These are phyloP conservation scores for Martes martes DNA, from an alignment of 2,113 vertebrate genomes.

Conservation along the genomic window DNA sequence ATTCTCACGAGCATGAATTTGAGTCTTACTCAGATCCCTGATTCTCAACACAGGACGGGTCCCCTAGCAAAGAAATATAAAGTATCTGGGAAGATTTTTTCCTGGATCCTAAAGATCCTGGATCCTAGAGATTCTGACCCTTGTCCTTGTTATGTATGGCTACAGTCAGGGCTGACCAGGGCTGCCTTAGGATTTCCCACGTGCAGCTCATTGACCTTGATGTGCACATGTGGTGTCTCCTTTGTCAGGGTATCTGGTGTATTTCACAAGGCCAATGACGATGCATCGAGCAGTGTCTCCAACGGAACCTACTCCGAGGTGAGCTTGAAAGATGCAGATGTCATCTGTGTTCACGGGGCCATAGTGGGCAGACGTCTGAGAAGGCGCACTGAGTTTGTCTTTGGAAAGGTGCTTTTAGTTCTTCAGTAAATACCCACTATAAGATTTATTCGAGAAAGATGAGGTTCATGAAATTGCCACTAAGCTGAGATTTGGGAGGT, in stretches of 20 bases:
- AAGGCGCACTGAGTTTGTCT: not conserved
- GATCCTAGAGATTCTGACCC: not conserved
- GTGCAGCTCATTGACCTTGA: not conserved
- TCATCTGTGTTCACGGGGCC: not conserved
- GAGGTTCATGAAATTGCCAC: not conserved
- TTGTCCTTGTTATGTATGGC: not conserved
- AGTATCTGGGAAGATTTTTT: not conserved
- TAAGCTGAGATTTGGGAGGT: not conserved
- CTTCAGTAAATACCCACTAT: not conserved
- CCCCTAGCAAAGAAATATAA: not conserved
- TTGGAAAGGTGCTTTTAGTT: not conserved
- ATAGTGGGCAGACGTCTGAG: not conserved
- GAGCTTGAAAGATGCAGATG: constrained; percentile 4
- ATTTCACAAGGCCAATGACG: constrained; percentile 96
- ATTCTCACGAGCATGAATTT: not conserved
- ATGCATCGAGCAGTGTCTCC: constrained; percentile 94
- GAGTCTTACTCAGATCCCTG: not conserved
- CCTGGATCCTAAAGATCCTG: not conserved
- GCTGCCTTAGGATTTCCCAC: not conserved
- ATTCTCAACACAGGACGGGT: not conserved
- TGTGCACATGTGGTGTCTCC: not conserved
- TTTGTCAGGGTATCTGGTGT: constrained; percentile 92
- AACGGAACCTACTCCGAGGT: constrained; percentile 96
- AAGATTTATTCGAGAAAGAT: not conserved
- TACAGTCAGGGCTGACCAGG: not conserved